phyloP scores from a whole-genome alignment of 2,888 invertebrate genomes.

The Conomelus anceps region DNA sequence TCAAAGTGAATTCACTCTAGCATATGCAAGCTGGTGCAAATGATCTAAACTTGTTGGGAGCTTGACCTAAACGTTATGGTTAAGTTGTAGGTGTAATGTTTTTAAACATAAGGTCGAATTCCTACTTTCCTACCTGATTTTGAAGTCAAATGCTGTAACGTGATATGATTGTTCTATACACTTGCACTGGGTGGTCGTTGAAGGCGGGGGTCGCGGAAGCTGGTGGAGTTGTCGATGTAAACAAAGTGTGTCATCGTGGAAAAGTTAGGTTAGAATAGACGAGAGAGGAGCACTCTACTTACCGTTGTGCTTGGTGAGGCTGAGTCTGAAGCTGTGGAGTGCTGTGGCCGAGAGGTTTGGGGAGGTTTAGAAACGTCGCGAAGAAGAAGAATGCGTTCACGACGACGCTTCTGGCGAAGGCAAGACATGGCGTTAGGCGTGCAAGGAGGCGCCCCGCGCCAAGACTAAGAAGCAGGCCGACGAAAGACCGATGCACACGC shows the following conservation, averaged over 20 bases:
- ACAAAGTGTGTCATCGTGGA: neutral
- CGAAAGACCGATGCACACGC: conserved; percentile 17
- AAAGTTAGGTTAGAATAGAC: neutral
- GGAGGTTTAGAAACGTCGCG: conserved; percentile 3
- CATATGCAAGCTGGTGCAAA: too few relatives aligned
- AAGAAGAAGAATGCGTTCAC: conserved; percentile 3
- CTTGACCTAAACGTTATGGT: too few relatives aligned
- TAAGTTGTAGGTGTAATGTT: too few relatives aligned
- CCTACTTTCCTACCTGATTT: neutral
- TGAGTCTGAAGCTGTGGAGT: conserved; percentile 1
- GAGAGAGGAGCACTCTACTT: neutral
- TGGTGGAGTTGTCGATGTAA: neutral
- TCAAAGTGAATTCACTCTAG: too few relatives aligned
- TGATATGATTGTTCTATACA: neutral
- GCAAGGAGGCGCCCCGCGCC: conserved; percentile 14
- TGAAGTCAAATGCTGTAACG: neutral
- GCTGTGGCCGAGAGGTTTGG: neutral
- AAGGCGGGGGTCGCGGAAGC: neutral
- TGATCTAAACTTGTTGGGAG: too few relatives aligned
- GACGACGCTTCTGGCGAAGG: neutral
- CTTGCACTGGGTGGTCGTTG: neutral
- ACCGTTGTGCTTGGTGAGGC: neutral
- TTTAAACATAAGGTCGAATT: neutral
- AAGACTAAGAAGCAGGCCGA: conserved; percentile 22
- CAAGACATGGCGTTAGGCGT: conserved; percentile 10